Evolutionary conservation across 2,113 vertebrate species (phyloP), one percentile per base, ranked within the genome.

Genomic region (Callithrix jacchus): DNA sequence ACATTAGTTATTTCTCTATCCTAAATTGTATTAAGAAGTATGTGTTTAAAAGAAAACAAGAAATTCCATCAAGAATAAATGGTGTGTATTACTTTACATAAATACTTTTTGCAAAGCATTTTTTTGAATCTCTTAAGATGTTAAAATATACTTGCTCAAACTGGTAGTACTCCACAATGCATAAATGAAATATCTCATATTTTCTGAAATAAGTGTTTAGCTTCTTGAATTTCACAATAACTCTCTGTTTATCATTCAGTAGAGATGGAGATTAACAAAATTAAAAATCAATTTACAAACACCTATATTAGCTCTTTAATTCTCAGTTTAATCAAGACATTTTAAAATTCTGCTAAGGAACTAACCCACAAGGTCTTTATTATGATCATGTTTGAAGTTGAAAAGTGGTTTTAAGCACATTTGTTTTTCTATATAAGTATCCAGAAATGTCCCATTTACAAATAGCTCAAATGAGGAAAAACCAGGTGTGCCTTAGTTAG

Each of bases 271-370:
- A 92, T 81, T 91, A 94, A 13, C 27, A 37, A 76, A 93, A 94
- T 37, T 83, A 85, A 73, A 97, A 58, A 58, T 47, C 95, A 73
- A 42, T 66, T 71, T 93, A 94, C n/a, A 77, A 89, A 87, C 91
- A 18, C 81, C 64, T 71, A 47, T 3, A 68, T 35, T 68, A 7
- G 81, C 32, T 88, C 83, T 90, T 79, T 92, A 30, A 58, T 96
- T 85, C n/a, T n/a, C 49, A 77, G 16, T 27, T 94, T 64, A 64
- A 83, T 64, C 85, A 47, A 30, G 20, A 37, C 32, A 17, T 32
- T 71, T 42, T 61, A 14, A 73, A 82, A 87, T 30, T 92, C 58
- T 87, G 8, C 52, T 47, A 81, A 87, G 21, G 95, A 70, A 88
- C 52, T 45, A 86, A 77, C 9, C 25, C 76, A 82, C 8, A 86